Conservation (phyloP, 2,113 vertebrate genomes). For the Chlamydotis undulata region DNA sequence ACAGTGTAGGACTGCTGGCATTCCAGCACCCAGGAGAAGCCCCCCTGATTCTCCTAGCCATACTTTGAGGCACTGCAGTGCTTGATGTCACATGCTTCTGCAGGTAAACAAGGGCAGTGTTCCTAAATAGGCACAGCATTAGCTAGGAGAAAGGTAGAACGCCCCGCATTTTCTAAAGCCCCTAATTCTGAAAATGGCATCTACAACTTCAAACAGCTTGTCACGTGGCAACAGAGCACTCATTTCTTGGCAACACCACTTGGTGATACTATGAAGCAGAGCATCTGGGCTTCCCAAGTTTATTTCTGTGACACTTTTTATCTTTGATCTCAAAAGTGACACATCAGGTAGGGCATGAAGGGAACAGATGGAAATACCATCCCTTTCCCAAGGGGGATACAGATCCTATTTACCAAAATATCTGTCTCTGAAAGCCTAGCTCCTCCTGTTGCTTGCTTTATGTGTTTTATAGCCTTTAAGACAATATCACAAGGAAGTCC, state of each 20-base stretch:
- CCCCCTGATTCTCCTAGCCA: not conserved
- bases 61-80: fast-evolving
- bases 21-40: not conserved
- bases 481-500: not conserved
- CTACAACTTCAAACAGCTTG: not conserved
- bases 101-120: not conserved
- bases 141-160: not conserved
- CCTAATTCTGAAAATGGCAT: not conserved
- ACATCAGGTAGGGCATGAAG: not conserved
- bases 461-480: not conserved
- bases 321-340: not conserved
- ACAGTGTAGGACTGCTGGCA: not conserved
- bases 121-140: not conserved
- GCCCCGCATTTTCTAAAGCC: not conserved
- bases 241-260: not conserved
- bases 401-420: not conserved
- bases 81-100: not conserved
- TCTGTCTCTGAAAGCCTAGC: not conserved
- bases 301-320: not conserved
- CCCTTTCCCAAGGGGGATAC: not conserved
- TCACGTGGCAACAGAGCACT: not conserved
- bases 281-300: not conserved
- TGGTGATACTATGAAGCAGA: not conserved
- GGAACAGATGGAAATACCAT: not conserved
- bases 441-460: not conserved